These are phyloP conservation scores for Podargus strigoides DNA, from an alignment of 2,797 vertebrate species.

Conservation along the genomic window DNA sequence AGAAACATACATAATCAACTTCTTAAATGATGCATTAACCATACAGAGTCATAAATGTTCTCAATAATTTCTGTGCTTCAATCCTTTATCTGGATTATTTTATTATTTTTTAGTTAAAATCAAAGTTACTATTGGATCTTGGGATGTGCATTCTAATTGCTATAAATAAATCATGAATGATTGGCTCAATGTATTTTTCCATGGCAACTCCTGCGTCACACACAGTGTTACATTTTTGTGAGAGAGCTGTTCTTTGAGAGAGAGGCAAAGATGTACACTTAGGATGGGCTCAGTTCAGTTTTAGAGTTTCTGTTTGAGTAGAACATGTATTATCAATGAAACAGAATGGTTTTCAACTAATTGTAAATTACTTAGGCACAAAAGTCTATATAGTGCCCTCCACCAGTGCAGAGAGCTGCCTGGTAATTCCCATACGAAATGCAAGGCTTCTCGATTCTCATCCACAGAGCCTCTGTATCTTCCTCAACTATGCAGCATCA, in stretches of 20 bases:
- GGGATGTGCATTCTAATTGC: conserved; percentile 57
- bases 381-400: neutral
- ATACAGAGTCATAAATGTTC: neutral
- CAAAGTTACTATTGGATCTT: conserved; percentile 33
- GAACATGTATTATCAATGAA: neutral
- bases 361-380: neutral
- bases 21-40: conserved; percentile 39
- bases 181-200: conserved; percentile 64
- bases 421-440: neutral
- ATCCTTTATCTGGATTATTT: neutral
- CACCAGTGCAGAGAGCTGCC: neutral
- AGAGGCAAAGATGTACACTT: neutral
- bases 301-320: neutral
- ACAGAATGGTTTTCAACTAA: neutral
- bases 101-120: neutral
- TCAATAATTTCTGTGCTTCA: neutral
- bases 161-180: conserved; percentile 70
- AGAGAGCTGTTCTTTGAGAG: neutral
- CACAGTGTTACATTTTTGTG: neutral
- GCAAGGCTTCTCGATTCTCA: neutral
- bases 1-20: neutral
- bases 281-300: neutral
- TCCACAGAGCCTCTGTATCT: neutral
- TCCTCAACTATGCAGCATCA: neutral
- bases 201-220: conserved; percentile 69